Base-by-base conservation (phyloP, 1,140 invertebrate genomes). In the Achroia grisella region DNA sequence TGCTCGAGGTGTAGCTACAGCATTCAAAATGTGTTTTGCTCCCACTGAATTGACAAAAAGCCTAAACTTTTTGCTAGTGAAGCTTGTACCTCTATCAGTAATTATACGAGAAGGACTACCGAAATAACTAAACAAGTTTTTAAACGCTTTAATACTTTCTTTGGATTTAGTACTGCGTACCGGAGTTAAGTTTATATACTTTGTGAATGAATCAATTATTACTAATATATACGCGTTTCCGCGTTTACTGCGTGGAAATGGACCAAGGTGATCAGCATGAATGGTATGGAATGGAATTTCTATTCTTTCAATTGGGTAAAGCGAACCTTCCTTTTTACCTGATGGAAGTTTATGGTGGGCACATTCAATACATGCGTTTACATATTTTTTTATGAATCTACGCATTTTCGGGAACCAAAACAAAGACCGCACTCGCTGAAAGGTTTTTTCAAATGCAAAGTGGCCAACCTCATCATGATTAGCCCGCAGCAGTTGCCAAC, bases 1-100 rank as follows among this genome's bases (percentile, higher is more conserved):
- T 10, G 45, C 37, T 27, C 39, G 14, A 23, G 45, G 45, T 9
- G 45, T 11, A n/a, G 37, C 28, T 27, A 41, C 45, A n/a, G 36
- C 39, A 29, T 41, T 48, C 14, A 34, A 34, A 12, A 34, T 34
- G 14, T 34, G 32, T 8, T 12, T 9, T 8, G 14, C 10, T 34
- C 10, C 32, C 4, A 12, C 4, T 34, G 11, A 10, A 6, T 2
- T 12, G 9, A 4, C 4, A 8, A 12, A 34, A 1, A 5, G n/a
- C 10, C 14, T 34, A 34, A 34, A 34, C 8, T 34, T 10, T 6
- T 4, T 10, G 9, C 4, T 8, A 8, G 32, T 34, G 8, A 34
- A 34, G 8, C n/a, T 13, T 12, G 32, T 8, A 4, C 32, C 32
- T 4, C 32, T 4, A 12, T 34, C 32, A 2, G 32, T 12, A 8